Evolutionary conservation across 2,113 vertebrate species (phyloP).

Genomic region (Lontra canadensis): DNA sequence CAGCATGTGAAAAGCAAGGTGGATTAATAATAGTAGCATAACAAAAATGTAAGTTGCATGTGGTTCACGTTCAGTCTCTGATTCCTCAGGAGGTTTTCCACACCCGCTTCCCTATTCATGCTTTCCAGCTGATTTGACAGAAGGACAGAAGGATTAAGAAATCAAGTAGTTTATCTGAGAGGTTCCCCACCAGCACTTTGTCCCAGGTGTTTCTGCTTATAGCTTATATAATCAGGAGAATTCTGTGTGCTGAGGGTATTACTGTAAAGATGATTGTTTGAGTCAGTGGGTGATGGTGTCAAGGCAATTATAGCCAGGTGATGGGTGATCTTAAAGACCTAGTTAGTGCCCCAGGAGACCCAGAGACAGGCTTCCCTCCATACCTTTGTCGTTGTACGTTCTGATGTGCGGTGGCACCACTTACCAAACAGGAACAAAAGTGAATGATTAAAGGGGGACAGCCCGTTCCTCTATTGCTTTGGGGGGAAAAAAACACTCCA

Average conservation of each 20-base stretch:
- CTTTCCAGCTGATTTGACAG: slow-evolving; percentile 68
- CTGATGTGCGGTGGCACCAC: slow-evolving; percentile 25
- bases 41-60: slow-evolving; percentile 47
- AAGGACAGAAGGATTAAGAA: slow-evolving; percentile 72
- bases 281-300: slow-evolving; percentile 67
- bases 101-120: not conserved
- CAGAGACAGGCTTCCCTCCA: not conserved
- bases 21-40: not conserved
- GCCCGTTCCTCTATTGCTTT: not conserved
- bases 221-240: slow-evolving; percentile 59
- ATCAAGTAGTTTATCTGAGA: slow-evolving; percentile 70
- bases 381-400: not conserved
- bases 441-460: not conserved
- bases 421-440: slow-evolving; percentile 28
- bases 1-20: not conserved
- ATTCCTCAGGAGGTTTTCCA: slow-evolving; percentile 48
- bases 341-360: slow-evolving; percentile 62
- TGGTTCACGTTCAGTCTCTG: slow-evolving; percentile 23
- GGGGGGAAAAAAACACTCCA: not conserved
- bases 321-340: slow-evolving; percentile 60
- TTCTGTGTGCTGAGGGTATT: slow-evolving; percentile 33
- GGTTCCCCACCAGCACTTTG: slow-evolving; percentile 45
- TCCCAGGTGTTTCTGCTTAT: slow-evolving; percentile 57
- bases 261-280: slow-evolving; percentile 61
- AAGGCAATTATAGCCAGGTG: slow-evolving; percentile 58